These are phyloP conservation scores for Catharus fuscescens DNA, from an alignment of 2,113 vertebrate genomes.

Conservation along the genomic window DNA sequence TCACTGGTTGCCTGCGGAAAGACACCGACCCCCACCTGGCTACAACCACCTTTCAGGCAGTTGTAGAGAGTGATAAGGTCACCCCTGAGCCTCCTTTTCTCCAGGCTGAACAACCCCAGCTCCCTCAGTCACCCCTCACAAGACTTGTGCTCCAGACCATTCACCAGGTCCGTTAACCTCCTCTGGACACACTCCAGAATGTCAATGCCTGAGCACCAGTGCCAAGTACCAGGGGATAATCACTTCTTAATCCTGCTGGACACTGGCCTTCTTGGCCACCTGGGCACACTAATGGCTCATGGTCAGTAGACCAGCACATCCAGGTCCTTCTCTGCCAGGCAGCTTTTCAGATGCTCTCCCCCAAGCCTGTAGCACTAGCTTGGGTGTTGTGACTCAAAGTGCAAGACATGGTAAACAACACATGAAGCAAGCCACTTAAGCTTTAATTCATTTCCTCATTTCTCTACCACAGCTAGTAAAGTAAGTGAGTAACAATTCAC, in stretches of 20 bases:
- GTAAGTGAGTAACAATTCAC: neutral
- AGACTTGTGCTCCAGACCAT: neutral
- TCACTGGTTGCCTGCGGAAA: neutral
- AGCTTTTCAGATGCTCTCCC: neutral
- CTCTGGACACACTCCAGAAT: neutral
- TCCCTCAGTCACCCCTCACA: neutral
- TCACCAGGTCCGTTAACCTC: neutral
- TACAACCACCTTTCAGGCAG: neutral
- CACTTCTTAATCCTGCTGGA: neutral
- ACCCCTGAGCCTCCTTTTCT: neutral
- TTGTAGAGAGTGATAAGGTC: neutral
- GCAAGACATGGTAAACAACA: neutral
- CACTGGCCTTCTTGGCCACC: neutral
- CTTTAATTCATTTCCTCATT: neutral
- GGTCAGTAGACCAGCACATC: neutral
- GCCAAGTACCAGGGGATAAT: neutral
- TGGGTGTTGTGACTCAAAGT: neutral
- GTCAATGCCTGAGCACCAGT: neutral
- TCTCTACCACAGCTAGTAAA: neutral
- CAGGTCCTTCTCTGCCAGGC: neutral
- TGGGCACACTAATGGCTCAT: neutral
- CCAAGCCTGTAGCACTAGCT: neutral
- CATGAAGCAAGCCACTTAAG: neutral
- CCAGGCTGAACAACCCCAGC: neutral
- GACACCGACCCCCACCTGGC: fast-evolving